Base-by-base conservation (phyloP, 2,113 vertebrate species). In the Alosa alosa region DNA sequence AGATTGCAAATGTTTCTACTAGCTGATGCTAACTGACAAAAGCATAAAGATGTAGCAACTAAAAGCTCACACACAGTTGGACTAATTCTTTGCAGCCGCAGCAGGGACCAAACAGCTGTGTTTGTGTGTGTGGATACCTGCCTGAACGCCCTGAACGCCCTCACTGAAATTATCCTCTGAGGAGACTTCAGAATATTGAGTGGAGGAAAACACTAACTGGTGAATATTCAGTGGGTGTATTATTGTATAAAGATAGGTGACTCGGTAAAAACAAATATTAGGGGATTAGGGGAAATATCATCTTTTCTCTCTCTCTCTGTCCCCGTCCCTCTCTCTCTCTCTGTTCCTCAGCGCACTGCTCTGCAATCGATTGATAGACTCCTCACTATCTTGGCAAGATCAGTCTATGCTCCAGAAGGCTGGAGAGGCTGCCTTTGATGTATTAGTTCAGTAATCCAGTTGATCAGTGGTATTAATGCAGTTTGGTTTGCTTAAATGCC, bases 351-450 rank as follows among this genome's bases (percentile, higher is more conserved):
- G 49, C 52, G 57, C 41, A 49, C 64, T 83, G 13, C 50, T 49
- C 46, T 36, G 41, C n/a, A 90, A 89, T 90, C 81, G 55, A 86
- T 86, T 84, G 55, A 87, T 89, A 72, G 64, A 86, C 87, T 87
- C 81, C 82, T 47, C 52, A 81, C 72, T 86, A 83, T 90, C 84
- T 87, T 86, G 87, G 85, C 82, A 87, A 49, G n/a, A n/a, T 22
- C 47, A 47, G 7, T 22, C 72, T 82, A 20, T 44, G 60, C 64
- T 83, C 18, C 20, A 68, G 44, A 85, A 87, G 83, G 82, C 57
- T 84, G 31, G 31, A n/a, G 81, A 87, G 84, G n/a, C 89, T 68
- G 55, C 50, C 84, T 89, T 90, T 91, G 84, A 90, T 86, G 82
- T 81, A 89, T 85, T 86, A 81, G 82, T 78, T 90, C 82, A 86